Conservation (phyloP, 2,888 invertebrate species). For the Archaeoteleia sp. region DNA sequence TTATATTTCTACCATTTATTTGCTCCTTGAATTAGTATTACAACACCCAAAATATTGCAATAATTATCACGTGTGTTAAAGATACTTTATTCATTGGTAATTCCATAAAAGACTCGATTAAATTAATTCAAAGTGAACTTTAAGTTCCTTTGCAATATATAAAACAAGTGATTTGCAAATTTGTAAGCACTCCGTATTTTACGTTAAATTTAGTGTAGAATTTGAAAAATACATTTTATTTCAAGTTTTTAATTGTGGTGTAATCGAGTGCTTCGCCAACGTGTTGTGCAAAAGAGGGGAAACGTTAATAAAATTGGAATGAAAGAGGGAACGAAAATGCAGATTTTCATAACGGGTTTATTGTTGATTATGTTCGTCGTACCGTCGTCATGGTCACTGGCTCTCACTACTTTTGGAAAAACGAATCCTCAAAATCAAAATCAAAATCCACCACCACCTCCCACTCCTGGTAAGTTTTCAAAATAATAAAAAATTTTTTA, state of each 20-base stretch:
- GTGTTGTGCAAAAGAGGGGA: constrained; percentile 21
- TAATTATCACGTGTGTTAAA: too few relatives aligned
- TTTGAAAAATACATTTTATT: too few relatives aligned
- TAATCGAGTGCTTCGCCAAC: constrained; percentile 23
- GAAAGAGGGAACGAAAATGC: constrained; percentile 50
- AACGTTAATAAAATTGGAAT: too few relatives aligned
- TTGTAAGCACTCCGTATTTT: too few relatives aligned
- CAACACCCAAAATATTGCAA: too few relatives aligned
- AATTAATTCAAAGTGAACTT: too few relatives aligned
- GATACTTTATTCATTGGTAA: too few relatives aligned
- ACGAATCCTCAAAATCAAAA: constrained; percentile 77
- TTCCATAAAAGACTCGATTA: too few relatives aligned
- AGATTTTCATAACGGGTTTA: constrained; percentile 49
- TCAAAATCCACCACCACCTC: constrained; percentile 75
- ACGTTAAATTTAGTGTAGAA: not conserved
- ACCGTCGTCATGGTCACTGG: constrained; percentile 77
- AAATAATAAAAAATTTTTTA: not conserved
- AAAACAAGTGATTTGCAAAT: too few relatives aligned
- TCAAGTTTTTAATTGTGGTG: constrained; percentile 5
- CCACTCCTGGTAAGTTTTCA: constrained; percentile 78
- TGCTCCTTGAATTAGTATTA: constrained; percentile 10
- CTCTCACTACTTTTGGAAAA: constrained; percentile 83
- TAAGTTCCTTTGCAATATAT: too few relatives aligned
- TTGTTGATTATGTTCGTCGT: constrained; percentile 58
- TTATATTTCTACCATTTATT: constrained; percentile 2